Conservation (phyloP, 2,797 vertebrate genomes). For the Paramormyrops hopkinsi region DNA sequence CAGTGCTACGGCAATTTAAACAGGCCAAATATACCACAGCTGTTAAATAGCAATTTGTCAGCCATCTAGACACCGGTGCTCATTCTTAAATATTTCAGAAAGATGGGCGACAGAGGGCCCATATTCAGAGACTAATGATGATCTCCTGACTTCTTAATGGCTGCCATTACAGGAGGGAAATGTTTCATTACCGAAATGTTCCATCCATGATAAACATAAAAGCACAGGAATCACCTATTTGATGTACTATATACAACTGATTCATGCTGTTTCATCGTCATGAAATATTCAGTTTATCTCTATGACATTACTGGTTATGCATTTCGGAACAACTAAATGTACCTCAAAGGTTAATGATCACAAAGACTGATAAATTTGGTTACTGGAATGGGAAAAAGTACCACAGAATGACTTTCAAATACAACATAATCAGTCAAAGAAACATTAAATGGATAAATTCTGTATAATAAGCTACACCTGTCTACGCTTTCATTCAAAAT, state of each 20-base stretch:
- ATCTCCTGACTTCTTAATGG: not conserved
- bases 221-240: not conserved
- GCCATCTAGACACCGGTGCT: not conserved
- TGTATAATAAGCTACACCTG: not conserved
- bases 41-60: not conserved
- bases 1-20: not conserved
- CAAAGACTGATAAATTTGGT: not conserved
- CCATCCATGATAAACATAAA: not conserved
- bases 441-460: not conserved
- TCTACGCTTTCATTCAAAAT: not conserved
- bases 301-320: not conserved
- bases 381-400: not conserved
- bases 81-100: constrained; percentile 12
- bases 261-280: not conserved
- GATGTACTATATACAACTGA: not conserved
- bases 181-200: not conserved
- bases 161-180: not conserved
- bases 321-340: not conserved
- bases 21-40: not conserved
- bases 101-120: not conserved
- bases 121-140: not conserved
- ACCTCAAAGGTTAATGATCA: not conserved
- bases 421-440: not conserved
- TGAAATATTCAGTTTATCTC: not conserved
- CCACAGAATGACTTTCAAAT: not conserved